Conservation (phyloP, 2,113 vertebrate species). For the Brachirus orientalis region DNA sequence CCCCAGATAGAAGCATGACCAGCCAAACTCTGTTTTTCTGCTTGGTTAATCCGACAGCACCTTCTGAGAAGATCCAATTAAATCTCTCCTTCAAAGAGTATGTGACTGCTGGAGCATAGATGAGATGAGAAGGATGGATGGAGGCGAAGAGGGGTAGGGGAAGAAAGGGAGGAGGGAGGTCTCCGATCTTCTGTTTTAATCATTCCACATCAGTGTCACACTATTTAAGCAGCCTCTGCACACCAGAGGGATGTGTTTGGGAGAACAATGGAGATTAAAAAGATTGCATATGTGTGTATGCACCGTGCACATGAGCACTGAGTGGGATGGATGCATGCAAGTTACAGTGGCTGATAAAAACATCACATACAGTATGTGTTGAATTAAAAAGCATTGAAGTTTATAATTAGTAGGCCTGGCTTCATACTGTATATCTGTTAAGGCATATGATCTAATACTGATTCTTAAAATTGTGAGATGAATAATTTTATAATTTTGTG, state of each 20-base stretch:
- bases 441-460: too few species aligned
- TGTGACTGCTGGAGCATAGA: conserved; percentile 70
- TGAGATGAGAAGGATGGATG: conserved; percentile 62
- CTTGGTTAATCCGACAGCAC: conserved; percentile 83
- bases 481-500: too few species aligned
- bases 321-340: too few species aligned
- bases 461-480: too few species aligned
- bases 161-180: conserved; percentile 10
- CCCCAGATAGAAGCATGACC: conserved; percentile 76
- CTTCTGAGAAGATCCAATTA: conserved; percentile 83
- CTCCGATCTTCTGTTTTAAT: conserved; percentile 73
- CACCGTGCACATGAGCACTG: too few species aligned
- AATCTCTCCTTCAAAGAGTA: conserved; percentile 80
- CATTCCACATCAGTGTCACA: conserved; percentile 72
- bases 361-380: conserved; percentile 54
- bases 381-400: too few species aligned
- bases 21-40: conserved; percentile 78
- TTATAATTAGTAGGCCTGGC: conserved; percentile 41
- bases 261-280: conserved; percentile 40
- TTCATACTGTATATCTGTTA: not conserved
- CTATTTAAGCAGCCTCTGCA: conserved; percentile 59
- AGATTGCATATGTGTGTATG: too few species aligned
- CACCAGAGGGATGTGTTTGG: conserved; percentile 37
- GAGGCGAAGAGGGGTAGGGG: conserved; percentile 4
- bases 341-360: too few species aligned